Evolutionary conservation across 2,888 invertebrate species (phyloP).

Genomic region (Torymus texanus): DNA sequence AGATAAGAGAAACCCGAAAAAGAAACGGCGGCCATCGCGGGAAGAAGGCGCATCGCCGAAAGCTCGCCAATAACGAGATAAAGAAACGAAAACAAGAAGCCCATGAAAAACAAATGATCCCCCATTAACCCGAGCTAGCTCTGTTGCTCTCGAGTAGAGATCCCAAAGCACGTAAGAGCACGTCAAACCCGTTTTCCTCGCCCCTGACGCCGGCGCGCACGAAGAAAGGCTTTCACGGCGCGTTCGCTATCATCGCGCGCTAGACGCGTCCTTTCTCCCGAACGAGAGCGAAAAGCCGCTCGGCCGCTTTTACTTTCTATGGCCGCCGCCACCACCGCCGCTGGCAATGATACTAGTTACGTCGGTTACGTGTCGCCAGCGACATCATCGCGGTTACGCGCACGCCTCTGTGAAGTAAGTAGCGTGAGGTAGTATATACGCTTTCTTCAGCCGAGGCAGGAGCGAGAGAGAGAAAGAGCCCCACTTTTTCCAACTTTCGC

Average conservation of each 20-base stretch:
- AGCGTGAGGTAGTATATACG: constrained; percentile 32
- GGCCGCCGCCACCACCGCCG: constrained; percentile 65
- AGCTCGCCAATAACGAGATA: neutral
- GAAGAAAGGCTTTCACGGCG: constrained; percentile 48
- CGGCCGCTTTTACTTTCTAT: constrained; percentile 71
- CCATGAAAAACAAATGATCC: constrained; percentile 2
- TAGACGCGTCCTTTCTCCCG: constrained; percentile 19
- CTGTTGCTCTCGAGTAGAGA: no score
- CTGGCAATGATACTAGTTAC: constrained; percentile 75
- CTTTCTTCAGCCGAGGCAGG: constrained; percentile 32
- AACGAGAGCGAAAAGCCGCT: constrained; percentile 67
- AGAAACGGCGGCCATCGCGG: no score
- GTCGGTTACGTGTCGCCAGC: constrained; percentile 67
- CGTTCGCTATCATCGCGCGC: neutral
- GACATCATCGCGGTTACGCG: constrained; percentile 62
- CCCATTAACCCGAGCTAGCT: neutral
- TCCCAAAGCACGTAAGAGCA: no score
- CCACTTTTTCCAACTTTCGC: no score
- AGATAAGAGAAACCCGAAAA: no score
- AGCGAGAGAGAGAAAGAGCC: neutral
- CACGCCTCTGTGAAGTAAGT: constrained; percentile 25
- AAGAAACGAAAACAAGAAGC: constrained; percentile 4
- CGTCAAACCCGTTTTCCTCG: neutral
- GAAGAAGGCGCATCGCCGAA: neutral
- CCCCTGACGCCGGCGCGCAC: neutral